Conservation (phyloP, 2,797 vertebrate genomes). For the Momotus momota region DNA sequence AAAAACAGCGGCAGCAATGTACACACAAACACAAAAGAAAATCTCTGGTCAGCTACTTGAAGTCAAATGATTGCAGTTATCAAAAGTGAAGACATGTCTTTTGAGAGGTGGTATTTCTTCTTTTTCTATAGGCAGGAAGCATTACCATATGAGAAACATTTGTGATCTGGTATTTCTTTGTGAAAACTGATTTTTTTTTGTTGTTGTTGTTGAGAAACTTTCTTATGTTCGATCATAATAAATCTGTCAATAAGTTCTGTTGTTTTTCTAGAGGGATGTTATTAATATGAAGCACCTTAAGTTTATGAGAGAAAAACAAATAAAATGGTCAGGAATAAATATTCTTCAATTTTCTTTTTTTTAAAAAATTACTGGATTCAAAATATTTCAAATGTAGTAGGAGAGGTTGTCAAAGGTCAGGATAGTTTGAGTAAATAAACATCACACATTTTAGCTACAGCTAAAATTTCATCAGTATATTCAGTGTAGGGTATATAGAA, state of each 20-base stretch:
- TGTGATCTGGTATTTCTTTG: neutral
- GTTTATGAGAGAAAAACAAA: neutral
- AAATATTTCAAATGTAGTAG: neutral
- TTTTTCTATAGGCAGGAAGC: neutral
- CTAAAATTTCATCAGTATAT: neutral
- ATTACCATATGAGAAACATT: neutral
- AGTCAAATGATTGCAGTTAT: slow-evolving; percentile 1
- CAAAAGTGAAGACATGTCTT: slow-evolving; percentile 12
- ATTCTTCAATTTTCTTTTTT: neutral
- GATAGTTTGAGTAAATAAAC: neutral
- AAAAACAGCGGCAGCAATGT: neutral
- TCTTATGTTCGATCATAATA: neutral
- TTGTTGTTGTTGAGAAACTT: neutral
- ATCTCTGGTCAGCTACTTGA: slow-evolving; percentile 31
- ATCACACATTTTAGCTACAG: neutral
- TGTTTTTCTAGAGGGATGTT: neutral
- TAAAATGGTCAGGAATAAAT: neutral
- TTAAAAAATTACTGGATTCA: neutral
- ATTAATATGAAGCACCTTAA: neutral
- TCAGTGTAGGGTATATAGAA: neutral
- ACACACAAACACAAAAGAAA: neutral
- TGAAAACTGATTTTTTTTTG: neutral
- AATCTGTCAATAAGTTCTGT: neutral
- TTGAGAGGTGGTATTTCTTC: slow-evolving; percentile 47
- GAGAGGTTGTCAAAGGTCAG: neutral